Base-by-base conservation (phyloP, 2,888 invertebrate species). In the Aproaerema taeniolella region DNA sequence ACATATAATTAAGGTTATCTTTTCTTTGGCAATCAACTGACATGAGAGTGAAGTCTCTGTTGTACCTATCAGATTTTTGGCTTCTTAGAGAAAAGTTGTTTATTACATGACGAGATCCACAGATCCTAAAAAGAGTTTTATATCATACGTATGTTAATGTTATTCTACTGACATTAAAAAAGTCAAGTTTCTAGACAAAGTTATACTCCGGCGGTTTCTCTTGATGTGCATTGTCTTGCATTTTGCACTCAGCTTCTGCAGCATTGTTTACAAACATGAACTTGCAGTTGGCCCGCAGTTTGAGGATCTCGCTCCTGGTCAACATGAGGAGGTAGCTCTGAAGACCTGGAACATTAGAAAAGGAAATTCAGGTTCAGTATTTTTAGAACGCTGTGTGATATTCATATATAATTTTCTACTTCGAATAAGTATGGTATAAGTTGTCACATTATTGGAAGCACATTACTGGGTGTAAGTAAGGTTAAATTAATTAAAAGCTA, bases 181-280 rank as follows among this genome's bases (percentile, higher is more conserved):
- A 20, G 8, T 20, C 20, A 4, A 6, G 8, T 20, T 6, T 20
- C 20, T 20, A 20, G 5, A 20, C 20, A 20, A 20, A n/a, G n/a
- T n/a, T n/a, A n/a, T n/a, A n/a, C n/a, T n/a, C n/a, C n/a, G n/a
- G n/a, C n/a, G n/a, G n/a, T n/a, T n/a, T n/a, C n/a, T n/a, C n/a
- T n/a, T n/a, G n/a, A n/a, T n/a, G 5, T 20, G 4, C 20, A 20
- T 4, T 20, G 8, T 20, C 20, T 20, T 20, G 5, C 4, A 20
- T 20, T 6, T 20, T 20, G 8, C 20, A 20, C 26, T 28, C 35
- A 11, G 11, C 15, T 2, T 31, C 17, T 2, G 28, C 28, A 1
- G 26, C 35, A 13, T 35, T 28, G 16, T 35, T 35, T 2, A 28
- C 15, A 4, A 35, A 35, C 16, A 28, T 11, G 8, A 35, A 28